Percentiles rank a stretch among this genome's conserved stretches.
These are phyloP conservation scores for Porites rus DNA, from an alignment of 92 coral and sea anemone genomes.

Conservation along the genomic window DNA sequence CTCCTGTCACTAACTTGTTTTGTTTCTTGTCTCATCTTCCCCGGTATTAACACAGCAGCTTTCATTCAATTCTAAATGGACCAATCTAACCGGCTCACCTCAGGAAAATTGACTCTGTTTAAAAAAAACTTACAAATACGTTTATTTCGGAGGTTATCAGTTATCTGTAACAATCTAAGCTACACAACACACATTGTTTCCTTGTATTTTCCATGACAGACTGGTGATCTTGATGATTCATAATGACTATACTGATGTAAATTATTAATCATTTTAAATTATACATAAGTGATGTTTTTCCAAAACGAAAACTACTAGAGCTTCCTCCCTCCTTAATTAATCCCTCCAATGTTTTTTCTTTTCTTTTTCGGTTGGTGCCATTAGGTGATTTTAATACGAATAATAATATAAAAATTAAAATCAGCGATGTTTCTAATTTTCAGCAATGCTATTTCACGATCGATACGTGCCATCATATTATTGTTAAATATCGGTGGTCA, in stretches of 20 bases:
- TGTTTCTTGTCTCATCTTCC: too few relatives aligned
- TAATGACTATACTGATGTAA: not conserved
- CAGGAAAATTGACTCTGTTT: too few relatives aligned
- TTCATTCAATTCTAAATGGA: too few relatives aligned
- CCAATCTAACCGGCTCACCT: too few relatives aligned
- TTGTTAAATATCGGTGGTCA: not conserved
- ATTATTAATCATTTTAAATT: constrained; percentile 14
- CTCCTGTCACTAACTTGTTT: too few relatives aligned
- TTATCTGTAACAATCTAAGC: not conserved
- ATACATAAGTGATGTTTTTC: not conserved
- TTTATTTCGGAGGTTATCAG: too few relatives aligned
- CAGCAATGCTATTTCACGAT: not conserved
- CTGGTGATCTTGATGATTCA: constrained; percentile 6
- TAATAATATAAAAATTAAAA: too few relatives aligned
- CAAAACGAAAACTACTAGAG: not conserved
- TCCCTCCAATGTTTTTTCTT: not conserved
- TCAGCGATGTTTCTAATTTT: not conserved
- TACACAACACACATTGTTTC: too few relatives aligned
- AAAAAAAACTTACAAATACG: too few relatives aligned
- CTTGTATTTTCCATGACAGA: not conserved
- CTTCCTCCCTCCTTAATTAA: not conserved
- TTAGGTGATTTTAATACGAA: not conserved
- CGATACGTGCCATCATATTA: not conserved
- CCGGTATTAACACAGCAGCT: too few relatives aligned
- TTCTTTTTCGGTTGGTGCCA: not conserved